These are phyloP conservation scores for Eulemur coronatus DNA, from an alignment of 2,797 vertebrate genomes.

Conservation along the genomic window DNA sequence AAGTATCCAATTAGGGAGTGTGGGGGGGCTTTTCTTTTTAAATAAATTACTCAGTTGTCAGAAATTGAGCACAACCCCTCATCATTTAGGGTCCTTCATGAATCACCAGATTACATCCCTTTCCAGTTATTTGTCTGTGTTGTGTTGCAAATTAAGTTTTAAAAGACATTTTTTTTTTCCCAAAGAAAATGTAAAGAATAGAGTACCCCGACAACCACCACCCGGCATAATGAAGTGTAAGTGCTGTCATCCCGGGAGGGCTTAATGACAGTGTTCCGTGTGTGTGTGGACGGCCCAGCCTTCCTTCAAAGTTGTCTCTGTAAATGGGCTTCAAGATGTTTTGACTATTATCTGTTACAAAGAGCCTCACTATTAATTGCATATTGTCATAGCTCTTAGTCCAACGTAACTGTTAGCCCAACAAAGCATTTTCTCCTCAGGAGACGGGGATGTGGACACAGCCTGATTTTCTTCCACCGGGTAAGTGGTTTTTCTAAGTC, in stretches of 20 bases:
- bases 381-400: constrained; percentile 77
- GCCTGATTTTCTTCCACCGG: neutral
- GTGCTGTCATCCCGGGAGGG: constrained; percentile 79
- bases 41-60: constrained; percentile 56
- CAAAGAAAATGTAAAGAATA: constrained; percentile 64
- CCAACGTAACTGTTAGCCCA: constrained; percentile 70
- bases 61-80: constrained; percentile 44
- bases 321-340: constrained; percentile 85
- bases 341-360: constrained; percentile 84
- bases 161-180: constrained; percentile 55
- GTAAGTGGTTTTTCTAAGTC: neutral
- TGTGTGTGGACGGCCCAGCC: constrained; percentile 72
- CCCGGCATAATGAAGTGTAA: constrained; percentile 80
- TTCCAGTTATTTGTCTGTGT: constrained; percentile 72
- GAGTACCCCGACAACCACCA: constrained; percentile 62
- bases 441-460: constrained; percentile 14
- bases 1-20: neutral
- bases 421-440: constrained; percentile 62
- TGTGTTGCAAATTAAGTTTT: constrained; percentile 77
- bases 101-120: constrained; percentile 56
- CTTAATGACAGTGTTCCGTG: constrained; percentile 82
- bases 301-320: constrained; percentile 77
- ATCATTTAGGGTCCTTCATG: neutral
- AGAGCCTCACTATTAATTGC: constrained; percentile 80
- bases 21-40: neutral